Percentiles rank a stretch among this genome's conserved stretches.
Conservation (phyloP, 2,797 vertebrate species). For the Mycteria americana region DNA sequence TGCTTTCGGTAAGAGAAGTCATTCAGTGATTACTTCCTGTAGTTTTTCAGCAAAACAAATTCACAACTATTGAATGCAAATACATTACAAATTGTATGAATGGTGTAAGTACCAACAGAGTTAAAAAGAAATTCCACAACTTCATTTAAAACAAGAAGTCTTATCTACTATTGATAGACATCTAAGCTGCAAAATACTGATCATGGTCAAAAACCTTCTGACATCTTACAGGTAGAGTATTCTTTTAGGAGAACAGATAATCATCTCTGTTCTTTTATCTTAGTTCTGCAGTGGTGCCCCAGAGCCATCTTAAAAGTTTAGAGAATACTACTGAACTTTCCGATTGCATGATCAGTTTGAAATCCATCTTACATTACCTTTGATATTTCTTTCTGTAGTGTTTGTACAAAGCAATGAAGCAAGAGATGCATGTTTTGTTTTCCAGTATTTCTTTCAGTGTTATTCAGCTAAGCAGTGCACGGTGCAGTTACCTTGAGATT, state of each 20-base stretch:
- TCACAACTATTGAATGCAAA: not conserved
- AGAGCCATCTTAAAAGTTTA: conserved; percentile 37
- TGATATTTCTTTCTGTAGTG: conserved; percentile 37
- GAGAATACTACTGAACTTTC: conserved; percentile 37
- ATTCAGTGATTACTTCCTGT: not conserved
- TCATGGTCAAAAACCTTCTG: not conserved
- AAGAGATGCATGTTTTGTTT: not conserved
- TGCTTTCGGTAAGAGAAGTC: not conserved
- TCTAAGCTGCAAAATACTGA: not conserved
- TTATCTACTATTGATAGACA: not conserved
- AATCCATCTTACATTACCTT: conserved; percentile 26
- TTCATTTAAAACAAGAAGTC: not conserved
- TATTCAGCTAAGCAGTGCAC: not conserved
- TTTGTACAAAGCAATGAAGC: not conserved
- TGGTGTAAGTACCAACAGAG: not conserved
- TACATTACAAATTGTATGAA: not conserved
- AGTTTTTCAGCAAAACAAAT: not conserved
- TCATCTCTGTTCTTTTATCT: conserved; percentile 54
- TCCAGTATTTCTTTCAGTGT: not conserved
- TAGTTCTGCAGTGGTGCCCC: conserved; percentile 35
- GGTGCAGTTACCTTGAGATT: not conserved
- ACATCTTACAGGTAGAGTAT: not conserved
- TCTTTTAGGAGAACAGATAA: conserved; percentile 17
- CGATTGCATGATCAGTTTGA: not conserved
- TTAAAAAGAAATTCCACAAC: not conserved